Percentiles rank a stretch among this genome's conserved stretches.
Conservation (phyloP, 2,113 vertebrate species). For the Anguilla japonica region DNA sequence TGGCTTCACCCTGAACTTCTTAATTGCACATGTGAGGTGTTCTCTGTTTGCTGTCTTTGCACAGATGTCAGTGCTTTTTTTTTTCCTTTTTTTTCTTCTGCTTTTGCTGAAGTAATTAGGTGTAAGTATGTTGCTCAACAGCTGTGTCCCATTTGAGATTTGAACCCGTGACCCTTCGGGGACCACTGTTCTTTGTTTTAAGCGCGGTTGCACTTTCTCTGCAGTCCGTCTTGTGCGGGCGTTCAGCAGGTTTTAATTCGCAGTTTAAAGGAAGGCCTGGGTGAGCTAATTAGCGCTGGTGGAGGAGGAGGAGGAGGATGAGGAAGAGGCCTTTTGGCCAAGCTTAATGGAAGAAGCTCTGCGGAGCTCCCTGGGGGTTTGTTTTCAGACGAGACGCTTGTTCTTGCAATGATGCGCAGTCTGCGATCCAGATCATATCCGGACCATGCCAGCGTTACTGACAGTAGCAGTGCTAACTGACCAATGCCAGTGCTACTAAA, state of each 20-base stretch:
- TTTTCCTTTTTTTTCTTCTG: background rate
- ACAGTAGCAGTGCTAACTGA: too few relatives aligned
- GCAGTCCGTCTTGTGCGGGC: background rate
- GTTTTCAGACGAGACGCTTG: background rate
- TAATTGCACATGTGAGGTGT: background rate
- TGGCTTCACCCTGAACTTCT: background rate
- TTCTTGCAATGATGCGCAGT: background rate
- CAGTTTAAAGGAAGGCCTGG: background rate
- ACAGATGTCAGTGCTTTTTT: background rate
- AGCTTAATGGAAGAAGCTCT: background rate
- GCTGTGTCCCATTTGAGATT: background rate
- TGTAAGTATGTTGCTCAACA: background rate
- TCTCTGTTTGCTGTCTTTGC: conserved; percentile 1
- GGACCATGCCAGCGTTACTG: too few relatives aligned
- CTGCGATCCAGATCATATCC: background rate
- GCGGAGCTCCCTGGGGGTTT: background rate
- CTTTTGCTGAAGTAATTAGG: background rate
- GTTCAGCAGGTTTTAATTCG: background rate
- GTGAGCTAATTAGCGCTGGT: background rate
- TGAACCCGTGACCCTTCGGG: background rate
- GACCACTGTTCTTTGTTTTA: background rate
- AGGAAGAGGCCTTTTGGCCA: background rate
- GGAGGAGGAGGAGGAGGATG: background rate
- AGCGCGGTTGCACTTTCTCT: background rate
- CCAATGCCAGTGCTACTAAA: too few relatives aligned